Evolutionary conservation across 2,797 vertebrate species (phyloP), one percentile per base, ranked within the genome.

Genomic region (Geotria australis): DNA sequence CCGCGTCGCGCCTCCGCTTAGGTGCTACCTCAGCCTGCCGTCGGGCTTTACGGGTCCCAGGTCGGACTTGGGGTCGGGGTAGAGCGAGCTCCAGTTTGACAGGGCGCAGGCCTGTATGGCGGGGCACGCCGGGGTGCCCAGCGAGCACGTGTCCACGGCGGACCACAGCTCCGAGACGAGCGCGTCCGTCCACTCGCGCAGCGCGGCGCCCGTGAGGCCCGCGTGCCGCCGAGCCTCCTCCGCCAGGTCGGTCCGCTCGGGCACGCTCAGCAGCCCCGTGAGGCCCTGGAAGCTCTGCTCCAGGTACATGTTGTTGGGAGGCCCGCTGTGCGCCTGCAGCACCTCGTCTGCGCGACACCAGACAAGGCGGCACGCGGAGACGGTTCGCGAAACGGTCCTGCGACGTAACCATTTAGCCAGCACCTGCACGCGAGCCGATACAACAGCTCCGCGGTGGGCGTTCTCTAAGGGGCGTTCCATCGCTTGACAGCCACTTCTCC

Each of bases 271-370:
- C 51, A 94, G 79, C 0, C 85, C 80, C 69, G 93, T 96, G 61
- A 98, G 76, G 60, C 88, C 80, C 57, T 93, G 88, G 73, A 96
- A 98, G 59, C 84, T 98, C 73, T 96, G 88, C 72, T 98, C 91
- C 88, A 96, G 94, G 73, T 98, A 98, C 46, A 83, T 74, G 47
- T 81, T 85, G 70, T 81, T 89, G 0, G 67, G 70, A 0, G 91
- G 91, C 3, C 91, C 91, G 0, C 68, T 74, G 72, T 98, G 91
- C 9, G 84, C 63, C 71, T 72, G 85, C 62, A 79, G 45, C 1
- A 81, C 66, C 57, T 89, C 85, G 61, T 89, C 91, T 98, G 74
- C 8, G 71, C 62, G 66, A n/a, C 11, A 56, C 63, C 61, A 64
- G 60, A 46, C 56, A 67, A 57, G 1, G 1, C 24, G 24, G 24